Evolutionary conservation across 2,113 vertebrate genomes (phyloP).

Genomic region (Cettia cetti): DNA sequence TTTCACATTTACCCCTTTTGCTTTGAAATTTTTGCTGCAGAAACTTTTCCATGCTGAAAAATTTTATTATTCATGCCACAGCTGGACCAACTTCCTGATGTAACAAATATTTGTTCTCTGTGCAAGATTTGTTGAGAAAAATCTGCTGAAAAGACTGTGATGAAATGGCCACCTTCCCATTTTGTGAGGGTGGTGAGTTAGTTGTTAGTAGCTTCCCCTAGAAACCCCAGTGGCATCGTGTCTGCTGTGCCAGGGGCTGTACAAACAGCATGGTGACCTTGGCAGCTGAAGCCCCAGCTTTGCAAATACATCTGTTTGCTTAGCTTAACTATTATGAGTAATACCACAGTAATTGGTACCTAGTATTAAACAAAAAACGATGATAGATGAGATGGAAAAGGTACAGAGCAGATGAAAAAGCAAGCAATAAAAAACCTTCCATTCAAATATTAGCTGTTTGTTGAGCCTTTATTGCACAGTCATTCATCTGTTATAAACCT

Average conservation of each 20-base stretch:
- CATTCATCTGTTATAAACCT: neutral
- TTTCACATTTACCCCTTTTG: neutral
- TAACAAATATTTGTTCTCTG: neutral
- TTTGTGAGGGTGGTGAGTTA: neutral
- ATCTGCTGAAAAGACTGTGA: neutral
- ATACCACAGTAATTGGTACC: neutral
- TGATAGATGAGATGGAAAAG: neutral
- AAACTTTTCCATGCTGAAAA: neutral
- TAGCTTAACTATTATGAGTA: neutral
- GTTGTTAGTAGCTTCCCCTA: neutral
- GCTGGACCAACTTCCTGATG: neutral
- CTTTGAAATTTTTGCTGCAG: neutral
- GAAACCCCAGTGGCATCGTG: rapidly evolving
- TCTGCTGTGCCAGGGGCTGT: neutral
- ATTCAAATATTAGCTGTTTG: neutral
- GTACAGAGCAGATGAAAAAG: neutral
- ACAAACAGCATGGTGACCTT: rapidly evolving
- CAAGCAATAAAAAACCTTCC: neutral
- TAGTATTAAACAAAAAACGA: neutral
- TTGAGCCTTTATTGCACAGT: neutral
- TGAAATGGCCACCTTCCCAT: neutral
- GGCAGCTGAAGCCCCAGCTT: neutral
- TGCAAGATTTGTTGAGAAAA: neutral
- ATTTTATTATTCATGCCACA: neutral
- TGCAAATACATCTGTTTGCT: neutral